Percentiles rank a stretch among this genome's conserved stretches.
Conservation (phyloP, 2,113 vertebrate species). For the Rhegmatorhina hoffmannsi region DNA sequence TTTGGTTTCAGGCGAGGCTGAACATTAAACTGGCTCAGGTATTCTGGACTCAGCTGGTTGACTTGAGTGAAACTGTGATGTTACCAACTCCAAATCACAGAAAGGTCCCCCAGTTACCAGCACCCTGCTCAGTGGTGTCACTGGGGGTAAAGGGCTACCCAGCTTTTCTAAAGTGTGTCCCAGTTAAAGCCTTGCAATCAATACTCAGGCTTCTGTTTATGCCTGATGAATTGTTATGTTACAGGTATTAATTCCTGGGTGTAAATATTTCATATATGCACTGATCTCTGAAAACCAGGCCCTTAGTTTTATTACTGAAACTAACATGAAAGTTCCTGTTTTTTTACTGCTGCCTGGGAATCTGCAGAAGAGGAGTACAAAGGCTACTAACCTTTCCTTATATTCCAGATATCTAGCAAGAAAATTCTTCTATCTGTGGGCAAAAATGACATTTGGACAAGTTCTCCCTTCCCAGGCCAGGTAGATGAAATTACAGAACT, state of each 20-base stretch:
- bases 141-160: neutral
- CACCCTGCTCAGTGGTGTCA: neutral
- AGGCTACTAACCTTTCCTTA: neutral
- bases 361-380: neutral
- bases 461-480: slow-evolving; percentile 83
- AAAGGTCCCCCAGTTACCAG: neutral
- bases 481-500: slow-evolving; percentile 67
- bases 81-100: neutral
- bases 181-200: neutral
- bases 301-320: neutral
- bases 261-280: neutral
- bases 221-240: neutral
- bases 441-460: slow-evolving; percentile 84
- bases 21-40: neutral
- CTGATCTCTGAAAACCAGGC: neutral
- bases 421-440: slow-evolving; percentile 91
- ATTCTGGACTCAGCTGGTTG: neutral
- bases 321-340: neutral
- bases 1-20: neutral
- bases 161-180: neutral
- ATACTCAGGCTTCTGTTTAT: neutral
- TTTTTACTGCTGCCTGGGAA: neutral
- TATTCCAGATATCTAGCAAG: slow-evolving; percentile 83
- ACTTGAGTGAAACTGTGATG: neutral
- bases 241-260: neutral